Conservation (phyloP, 2,797 vertebrate species). For the Macropus fuliginosus region DNA sequence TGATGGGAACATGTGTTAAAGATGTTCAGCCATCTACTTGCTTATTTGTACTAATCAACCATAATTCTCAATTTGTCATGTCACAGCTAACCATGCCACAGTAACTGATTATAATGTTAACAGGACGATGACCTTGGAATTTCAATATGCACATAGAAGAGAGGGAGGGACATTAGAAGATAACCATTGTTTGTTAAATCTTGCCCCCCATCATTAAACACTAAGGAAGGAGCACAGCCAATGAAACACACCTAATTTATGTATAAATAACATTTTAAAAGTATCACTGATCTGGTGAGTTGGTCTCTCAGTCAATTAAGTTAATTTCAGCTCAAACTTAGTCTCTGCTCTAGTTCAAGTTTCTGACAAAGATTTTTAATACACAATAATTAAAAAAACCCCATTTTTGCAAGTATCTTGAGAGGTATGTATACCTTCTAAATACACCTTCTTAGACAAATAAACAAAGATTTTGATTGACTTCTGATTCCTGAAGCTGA, state of each 20-base stretch:
- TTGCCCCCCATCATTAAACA: slow-evolving; percentile 59
- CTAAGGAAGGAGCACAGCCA: slow-evolving; percentile 64
- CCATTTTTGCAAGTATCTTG: slow-evolving; percentile 3
- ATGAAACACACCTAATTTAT: slow-evolving; percentile 60
- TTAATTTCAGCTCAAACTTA: slow-evolving; percentile 71
- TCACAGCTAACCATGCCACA: slow-evolving; percentile 28
- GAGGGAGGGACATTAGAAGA: background rate
- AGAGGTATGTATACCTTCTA: slow-evolving; percentile 46
- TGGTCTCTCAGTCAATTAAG: slow-evolving; percentile 80
- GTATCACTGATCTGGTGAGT: slow-evolving; percentile 67
- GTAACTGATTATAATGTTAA: slow-evolving; percentile 13
- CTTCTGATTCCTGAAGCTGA: slow-evolving; percentile 62
- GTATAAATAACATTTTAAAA: slow-evolving; percentile 72
- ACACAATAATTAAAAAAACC: background rate
- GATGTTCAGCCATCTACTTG: background rate
- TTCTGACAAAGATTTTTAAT: slow-evolving; percentile 64
- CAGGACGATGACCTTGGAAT: background rate
- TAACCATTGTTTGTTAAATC: slow-evolving; percentile 26
- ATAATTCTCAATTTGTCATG: background rate
- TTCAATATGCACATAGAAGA: background rate
- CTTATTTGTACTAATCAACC: slow-evolving; percentile 31
- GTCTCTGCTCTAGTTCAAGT: slow-evolving; percentile 64
- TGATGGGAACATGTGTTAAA: background rate
- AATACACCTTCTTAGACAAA: slow-evolving; percentile 66
- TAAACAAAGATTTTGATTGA: slow-evolving; percentile 64